Evolutionary conservation across 2,113 vertebrate species (phyloP), one percentile per base, ranked within the genome.

Genomic region (Galeopterus variegatus): DNA sequence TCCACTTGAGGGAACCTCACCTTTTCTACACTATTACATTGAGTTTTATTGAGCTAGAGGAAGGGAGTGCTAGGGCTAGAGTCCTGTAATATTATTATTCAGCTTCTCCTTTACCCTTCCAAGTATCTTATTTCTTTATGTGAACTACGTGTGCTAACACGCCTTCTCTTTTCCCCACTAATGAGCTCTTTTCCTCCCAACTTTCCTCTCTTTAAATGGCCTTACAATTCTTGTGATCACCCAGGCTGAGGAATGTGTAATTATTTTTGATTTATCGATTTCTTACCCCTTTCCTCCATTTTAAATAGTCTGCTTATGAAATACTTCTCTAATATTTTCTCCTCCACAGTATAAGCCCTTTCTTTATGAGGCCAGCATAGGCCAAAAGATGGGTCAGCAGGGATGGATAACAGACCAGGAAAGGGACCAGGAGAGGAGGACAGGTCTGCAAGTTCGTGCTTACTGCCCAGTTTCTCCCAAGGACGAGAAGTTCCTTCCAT

Each of bases 161-260:
- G 60, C 31, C 56, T 15, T 28, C 5, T 26, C 18, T 9, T 48
- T 14, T 5, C 18, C 21, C 18, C 12, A 5, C 52, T 24, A 3
- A 5, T 24, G 12, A 64, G n/a, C 56, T 56, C 6, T 2, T 31
- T 3, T 24, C 69, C n/a, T 26, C 19, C 41, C 5, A 8, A 1
- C 54, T 65, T 72, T n/a, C 28, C 64, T 33, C 41, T n/a, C 48
- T 36, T 12, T 45, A 36, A 48, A 26, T n/a, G 21, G 26, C 15
- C 58, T n/a, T 19, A 2, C 4, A 26, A 0, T 13, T 58, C n/a
- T 60, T n/a, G 33, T 0, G 1, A 1, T 56, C n/a, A 11, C 23
- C 31, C n/a, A 50, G 23, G 19, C 56, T 65, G 73, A 90, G 72
- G 72, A 31, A 60, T 0, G 2, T 21, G 10, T 13, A 18, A 1